Percentiles rank a stretch among this genome's conserved stretches.
These are phyloP conservation scores for Vidua macroura DNA, from an alignment of 2,113 vertebrate species.

Conservation along the genomic window DNA sequence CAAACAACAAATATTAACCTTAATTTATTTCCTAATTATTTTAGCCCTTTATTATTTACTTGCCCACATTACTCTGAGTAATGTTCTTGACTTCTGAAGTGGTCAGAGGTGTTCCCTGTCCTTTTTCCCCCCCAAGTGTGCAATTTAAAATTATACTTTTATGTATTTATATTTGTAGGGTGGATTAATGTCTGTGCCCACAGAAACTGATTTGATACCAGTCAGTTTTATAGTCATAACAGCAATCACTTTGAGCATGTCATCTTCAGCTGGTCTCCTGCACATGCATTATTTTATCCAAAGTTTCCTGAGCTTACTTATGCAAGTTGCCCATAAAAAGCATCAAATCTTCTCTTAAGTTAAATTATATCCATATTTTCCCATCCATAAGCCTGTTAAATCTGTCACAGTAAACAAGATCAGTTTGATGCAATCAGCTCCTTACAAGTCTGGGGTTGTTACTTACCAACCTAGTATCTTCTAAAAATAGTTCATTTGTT, in stretches of 20 bases:
- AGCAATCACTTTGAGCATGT: background rate
- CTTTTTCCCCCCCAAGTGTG: background rate
- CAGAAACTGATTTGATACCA: background rate
- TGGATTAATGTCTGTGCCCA: background rate
- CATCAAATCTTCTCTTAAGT: background rate
- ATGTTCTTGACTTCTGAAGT: background rate
- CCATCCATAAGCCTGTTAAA: background rate
- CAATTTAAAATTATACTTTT: background rate
- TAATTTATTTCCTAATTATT: background rate
- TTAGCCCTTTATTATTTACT: background rate
- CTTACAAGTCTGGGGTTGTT: constrained; percentile 11
- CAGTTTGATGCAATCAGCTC: background rate
- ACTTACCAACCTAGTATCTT: constrained; percentile 7
- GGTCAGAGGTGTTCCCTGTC: background rate
- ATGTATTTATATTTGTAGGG: background rate
- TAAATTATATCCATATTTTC: background rate
- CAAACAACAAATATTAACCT: background rate
- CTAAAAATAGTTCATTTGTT: constrained; percentile 17
- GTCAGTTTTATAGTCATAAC: background rate
- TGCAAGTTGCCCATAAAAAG: background rate
- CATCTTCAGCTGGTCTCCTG: background rate
- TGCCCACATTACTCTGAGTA: background rate
- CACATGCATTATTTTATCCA: background rate
- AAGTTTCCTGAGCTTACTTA: background rate
- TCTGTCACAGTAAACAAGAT: background rate